These are phyloP conservation scores for Oncorhynchus clarkii DNA, from an alignment of 2,113 vertebrate species.

Conservation along the genomic window DNA sequence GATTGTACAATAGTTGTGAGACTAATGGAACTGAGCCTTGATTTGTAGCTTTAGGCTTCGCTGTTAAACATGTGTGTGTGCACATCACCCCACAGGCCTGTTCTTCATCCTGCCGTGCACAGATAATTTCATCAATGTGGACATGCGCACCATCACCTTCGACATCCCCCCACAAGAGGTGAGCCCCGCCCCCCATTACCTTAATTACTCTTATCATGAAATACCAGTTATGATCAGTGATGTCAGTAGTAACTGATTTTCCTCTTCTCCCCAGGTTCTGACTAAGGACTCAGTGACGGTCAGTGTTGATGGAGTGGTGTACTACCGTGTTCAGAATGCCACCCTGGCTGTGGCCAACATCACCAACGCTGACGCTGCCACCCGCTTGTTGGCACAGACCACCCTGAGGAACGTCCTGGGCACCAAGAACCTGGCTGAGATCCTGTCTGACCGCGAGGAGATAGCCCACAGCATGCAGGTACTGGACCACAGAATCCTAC, in stretches of 20 bases:
- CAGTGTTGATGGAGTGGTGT: constrained; percentile 93
- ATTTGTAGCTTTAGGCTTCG: constrained; percentile 36
- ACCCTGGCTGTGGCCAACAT: constrained; percentile 91
- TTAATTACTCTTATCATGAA: too few species aligned
- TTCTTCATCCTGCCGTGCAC: constrained; percentile 95
- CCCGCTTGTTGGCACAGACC: constrained; percentile 90
- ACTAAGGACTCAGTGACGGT: constrained; percentile 95
- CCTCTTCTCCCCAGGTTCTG: constrained; percentile 76
- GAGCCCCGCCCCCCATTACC: constrained; percentile 25
- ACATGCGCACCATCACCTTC: constrained; percentile 95
- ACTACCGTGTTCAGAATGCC: constrained; percentile 93
- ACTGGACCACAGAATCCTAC: background rate
- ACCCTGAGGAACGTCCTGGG: constrained; percentile 93
- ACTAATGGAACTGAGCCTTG: background rate
- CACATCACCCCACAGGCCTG: constrained; percentile 74
- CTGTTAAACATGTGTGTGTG: constrained; percentile 25
- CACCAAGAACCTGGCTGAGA: constrained; percentile 93
- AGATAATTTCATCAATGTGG: constrained; percentile 95
- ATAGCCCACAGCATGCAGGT: constrained; percentile 98
- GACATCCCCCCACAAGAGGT: constrained; percentile 98
- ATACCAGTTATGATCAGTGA: too few species aligned
- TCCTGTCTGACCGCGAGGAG: constrained; percentile 93
- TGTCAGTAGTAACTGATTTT: too few species aligned
- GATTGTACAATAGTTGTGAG: background rate
- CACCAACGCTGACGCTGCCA: constrained; percentile 90